Base-by-base conservation (phyloP, 2,113 vertebrate genomes). In the Bolborhynchus lineola region DNA sequence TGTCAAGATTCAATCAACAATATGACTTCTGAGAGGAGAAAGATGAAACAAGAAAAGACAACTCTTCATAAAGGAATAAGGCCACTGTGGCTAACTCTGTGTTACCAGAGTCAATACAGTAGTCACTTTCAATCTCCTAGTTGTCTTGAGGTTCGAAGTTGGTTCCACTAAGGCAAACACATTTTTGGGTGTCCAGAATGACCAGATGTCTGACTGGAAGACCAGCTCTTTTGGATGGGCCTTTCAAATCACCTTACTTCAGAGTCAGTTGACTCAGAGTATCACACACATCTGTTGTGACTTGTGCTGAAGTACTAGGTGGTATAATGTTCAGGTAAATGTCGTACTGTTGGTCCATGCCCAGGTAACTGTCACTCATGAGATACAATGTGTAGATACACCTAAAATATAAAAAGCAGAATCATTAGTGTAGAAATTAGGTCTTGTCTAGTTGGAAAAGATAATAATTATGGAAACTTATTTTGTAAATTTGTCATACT, bases 291-390 rank as follows among this genome's bases (percentile, higher is more conserved):
- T 99, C 98, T 1, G 91, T 90, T 79, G 98, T 98, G 95, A 98
- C 97, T 95, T 98, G 98, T 37, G 98, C 93, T 6, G 98, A 87
- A 29, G 98, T 83, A 93, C 97, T 98, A 31, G 98, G 95, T 9
- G 98, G 94, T 3, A 88, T 97, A 33, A 99, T 94, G 9, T 99
- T 98, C 94, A 99, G 98, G 96, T 98, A 98, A 84, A 99, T 96
- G 96, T 99, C 99, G 9, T 99, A 99, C 97, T 99, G 99, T 92
- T 99, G 99, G 98, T 99, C 99, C 98, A 99, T 96, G 84, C 99
- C 99, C 78, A 99, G 98, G 96, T 99, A 99, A 97, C 99, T 99
- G 98, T 99, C 99, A 6, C 99, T 99, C 98, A 99, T 99, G 96
- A 99, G 91, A 98, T 99, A 99, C 49, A 99, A 97, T 0, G 99